Base-by-base conservation (phyloP, 2,797 vertebrate genomes). In the Danio albolineatus region DNA sequence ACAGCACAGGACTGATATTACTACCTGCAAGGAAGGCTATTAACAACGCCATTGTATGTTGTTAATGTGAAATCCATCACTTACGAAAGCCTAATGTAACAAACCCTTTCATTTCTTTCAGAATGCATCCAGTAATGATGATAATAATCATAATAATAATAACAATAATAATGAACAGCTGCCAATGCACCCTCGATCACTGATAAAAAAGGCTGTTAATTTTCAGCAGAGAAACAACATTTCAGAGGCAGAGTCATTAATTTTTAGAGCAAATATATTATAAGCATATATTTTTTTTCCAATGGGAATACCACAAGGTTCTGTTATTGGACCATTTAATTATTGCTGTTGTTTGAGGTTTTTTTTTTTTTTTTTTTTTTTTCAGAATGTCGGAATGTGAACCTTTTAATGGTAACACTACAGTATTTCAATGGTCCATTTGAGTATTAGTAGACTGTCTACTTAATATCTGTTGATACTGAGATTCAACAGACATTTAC, bases 11-110 rank as follows among this genome's bases (percentile, higher is more conserved):
- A 4, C 44, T 43, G 46, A 43, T 71, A 43, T 61, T 70, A 78
- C 44, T 53, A 69, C 76, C 66, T 70, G 56, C 3, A 2, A 67
- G 64, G 21, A 77, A 10, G 7, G 41, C 54, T 69, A 21, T 78
- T 78, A 59, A 10, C 57, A 28, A 48, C 21, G 49, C 44, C n/a
- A 19, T 51, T 78, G 57, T 77, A 59, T 70, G 43, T 21, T 49
- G 14, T 14, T 78, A 38, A 51, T 67, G 46, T 66, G 36, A 39
- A 51, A 66, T 65, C 41, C 36, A 21, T 67, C 14, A 77, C 19
- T 43, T n/a, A 13, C 17, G 21, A 66, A 10, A 77, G 10, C 16
- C 53, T 57, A 70, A 78, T 53, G 13, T 78, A 28, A 53, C 56
- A 71, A 78, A 71, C 13, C 28, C 17, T 54, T 12, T n/a, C 4